Percentiles rank a stretch among this genome's conserved stretches.
Conservation (phyloP, 2,888 invertebrate species). For the Parnassius mnemosyne region DNA sequence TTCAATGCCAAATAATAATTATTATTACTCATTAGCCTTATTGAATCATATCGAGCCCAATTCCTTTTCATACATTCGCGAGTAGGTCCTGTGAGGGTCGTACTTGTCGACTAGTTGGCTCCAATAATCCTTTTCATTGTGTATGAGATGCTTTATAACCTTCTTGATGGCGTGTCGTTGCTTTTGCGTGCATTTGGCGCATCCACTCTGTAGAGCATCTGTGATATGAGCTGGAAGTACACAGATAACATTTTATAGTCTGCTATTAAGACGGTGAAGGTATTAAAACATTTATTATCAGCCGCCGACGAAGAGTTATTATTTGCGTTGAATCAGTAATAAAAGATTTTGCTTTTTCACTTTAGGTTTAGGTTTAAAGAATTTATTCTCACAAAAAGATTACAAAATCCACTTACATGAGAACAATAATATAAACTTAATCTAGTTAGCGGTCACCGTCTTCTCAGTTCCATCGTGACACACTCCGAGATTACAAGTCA, state of each 20-base stretch:
- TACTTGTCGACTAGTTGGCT: conserved; percentile 50
- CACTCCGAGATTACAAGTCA: no score
- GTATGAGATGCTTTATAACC: conserved; percentile 43
- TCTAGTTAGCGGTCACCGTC: no score
- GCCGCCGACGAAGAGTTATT: neutral
- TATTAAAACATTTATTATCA: conserved; percentile 9
- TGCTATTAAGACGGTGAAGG: conserved; percentile 1
- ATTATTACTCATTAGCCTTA: neutral
- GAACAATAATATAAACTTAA: no score
- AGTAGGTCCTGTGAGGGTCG: conserved; percentile 52
- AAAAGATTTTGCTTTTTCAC: no score
- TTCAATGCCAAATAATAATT: no score
- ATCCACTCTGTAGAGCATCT: conserved; percentile 49
- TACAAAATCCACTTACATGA: no score
- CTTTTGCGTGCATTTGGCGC: conserved; percentile 42
- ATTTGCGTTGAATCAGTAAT: no score
- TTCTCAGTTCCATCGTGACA: no score
- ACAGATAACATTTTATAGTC: conserved; percentile 14
- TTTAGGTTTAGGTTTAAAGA: no score
- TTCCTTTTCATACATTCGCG: conserved; percentile 46
- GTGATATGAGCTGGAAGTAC: conserved; percentile 43
- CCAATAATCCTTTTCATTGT: conserved; percentile 48
- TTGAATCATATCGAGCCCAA: conserved; percentile 15
- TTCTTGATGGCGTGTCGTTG: conserved; percentile 36
- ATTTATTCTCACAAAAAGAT: no score